Evolutionary conservation across 2,113 vertebrate species (phyloP), one percentile per base, ranked within the genome.

Genomic region (Tyto alba): DNA sequence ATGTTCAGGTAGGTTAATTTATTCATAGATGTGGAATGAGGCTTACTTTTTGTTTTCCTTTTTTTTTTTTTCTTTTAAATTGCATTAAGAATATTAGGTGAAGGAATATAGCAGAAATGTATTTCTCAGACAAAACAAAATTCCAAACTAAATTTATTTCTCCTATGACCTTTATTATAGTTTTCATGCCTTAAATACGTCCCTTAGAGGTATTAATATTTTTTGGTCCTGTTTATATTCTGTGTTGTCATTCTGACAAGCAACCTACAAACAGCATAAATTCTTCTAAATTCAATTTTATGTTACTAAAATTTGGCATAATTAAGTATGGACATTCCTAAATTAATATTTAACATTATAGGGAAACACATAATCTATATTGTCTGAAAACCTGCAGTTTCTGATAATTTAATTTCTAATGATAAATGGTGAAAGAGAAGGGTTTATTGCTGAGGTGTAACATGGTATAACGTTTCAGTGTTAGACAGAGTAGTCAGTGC

Each of bases 1-100:
- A 98, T 27, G 73, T 99, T 85, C 94, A 98, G 99, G 99, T 99
- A 98, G 90, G 30, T 69, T 85, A 34, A 76, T 78, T 93, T 86
- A 74, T 68, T 86, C 9, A 29, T 74, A 48, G 5, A 43, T 60
- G 8, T 59, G 15, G 29, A 81, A 36, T 50, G 15, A 88, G 32
- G 22, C 7, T 8, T 84, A 20, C 3, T 25, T 62, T 45, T 48
- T 45, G 4, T 40, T 38, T 8, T 23, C 12, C 7, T 16, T 13
- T 30, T 7, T 41, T 71, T 32, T 38, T 43, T 45, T 11, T 20
- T 6, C 5, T 86, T 82, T 72, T 82, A 64, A 43, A 10, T 60
- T 72, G 3, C 4, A 13, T 45, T 76, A 48, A 19, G 45, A 82
- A 52, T 66, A 29, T 15, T 30, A 71, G 6, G 2, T 80, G 32